Evolutionary conservation across 2,888 invertebrate species (phyloP).

Genomic region (Lasioglossum pauxillum): DNA sequence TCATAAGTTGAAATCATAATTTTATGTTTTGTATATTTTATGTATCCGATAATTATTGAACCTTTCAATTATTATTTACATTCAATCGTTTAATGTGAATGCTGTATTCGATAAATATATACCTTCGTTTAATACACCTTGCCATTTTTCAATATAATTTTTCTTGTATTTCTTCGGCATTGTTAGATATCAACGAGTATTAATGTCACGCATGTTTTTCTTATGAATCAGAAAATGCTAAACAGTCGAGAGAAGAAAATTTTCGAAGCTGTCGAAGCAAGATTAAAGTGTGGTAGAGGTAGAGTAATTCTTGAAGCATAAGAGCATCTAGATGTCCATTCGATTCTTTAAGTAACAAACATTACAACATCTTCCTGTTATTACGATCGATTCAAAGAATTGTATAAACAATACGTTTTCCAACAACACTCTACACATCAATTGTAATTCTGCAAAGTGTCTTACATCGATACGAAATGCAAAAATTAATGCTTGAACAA

Average conservation of each 20-base stretch:
- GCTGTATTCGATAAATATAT: constrained; percentile 24
- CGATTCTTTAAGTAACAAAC: constrained; percentile 38
- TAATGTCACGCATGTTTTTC: constrained; percentile 23
- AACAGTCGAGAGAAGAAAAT: constrained; percentile 34
- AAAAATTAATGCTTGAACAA: constrained; percentile 30
- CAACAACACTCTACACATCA: constrained; percentile 26
- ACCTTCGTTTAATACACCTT: constrained; percentile 18
- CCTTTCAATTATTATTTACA: constrained; percentile 24
- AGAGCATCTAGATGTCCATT: constrained; percentile 27
- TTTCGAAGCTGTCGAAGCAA: constrained; percentile 39
- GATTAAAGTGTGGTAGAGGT: constrained; percentile 53
- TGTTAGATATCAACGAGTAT: constrained; percentile 37
- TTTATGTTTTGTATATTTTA: constrained; percentile 4
- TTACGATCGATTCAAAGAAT: constrained; percentile 24
- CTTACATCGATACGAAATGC: constrained; percentile 37
- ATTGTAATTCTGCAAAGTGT: constrained; percentile 18
- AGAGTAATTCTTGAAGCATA: constrained; percentile 55
- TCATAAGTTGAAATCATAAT: constrained; percentile 14
- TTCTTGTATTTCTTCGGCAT: constrained; percentile 3
- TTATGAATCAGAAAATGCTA: constrained; percentile 19
- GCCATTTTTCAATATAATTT: constrained; percentile 20
- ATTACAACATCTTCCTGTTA: constrained; percentile 26
- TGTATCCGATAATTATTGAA: constrained; percentile 3
- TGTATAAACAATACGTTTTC: constrained; percentile 20
- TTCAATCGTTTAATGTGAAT: constrained; percentile 31